Evolutionary conservation across 2,888 invertebrate species (phyloP), one percentile per base, ranked within the genome.

Genomic region (Exephanes ischioxanthus): DNA sequence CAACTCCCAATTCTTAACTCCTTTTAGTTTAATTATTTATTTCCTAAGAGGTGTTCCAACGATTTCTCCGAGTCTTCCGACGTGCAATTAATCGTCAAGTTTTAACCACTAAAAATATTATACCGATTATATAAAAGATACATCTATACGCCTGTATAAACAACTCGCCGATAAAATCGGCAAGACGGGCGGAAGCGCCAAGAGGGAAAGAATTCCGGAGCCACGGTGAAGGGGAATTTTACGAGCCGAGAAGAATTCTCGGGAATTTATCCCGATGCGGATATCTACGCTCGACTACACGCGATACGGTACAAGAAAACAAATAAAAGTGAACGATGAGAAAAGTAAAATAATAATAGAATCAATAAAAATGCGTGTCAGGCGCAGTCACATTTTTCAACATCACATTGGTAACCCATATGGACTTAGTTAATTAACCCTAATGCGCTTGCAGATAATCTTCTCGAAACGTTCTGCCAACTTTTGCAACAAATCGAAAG

Each of bases 241-340:
- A 88, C 84, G 86, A 67, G 72, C 33, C 41, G 55, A 66, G 51
- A 73, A 80, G 73, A 67, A 71, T 26, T 41, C 45, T 67, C 16
- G 37, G 22, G 55, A 67, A 48, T 73, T 73, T 61, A 45, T 80
- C 45, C 33, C 73, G 55, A 80, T 7, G 67, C 80, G 80, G 80
- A 88, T 86, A 87, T 87, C 81, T 72, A 88, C 85, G 90, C 89
- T 88, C 82, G 80, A 86, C 83, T 88, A 79, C 78, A 89, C 87
- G 85, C 87, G 88, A 45, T 80, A 80, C 55, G 14, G 45, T 48
- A 3, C 58, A 11, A 4, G 58, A 4, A 58, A 11, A 37, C 19
- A 37, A 90, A 92, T 88, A 91, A 91, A 92, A 92, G 91, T 91
- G 90, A 91, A 80, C 86, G 86, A 89, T 87, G 88, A 88, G 41